phyloP scores from a whole-genome alignment of 1,140 invertebrate species.

The Matsumurasca onukii region DNA sequence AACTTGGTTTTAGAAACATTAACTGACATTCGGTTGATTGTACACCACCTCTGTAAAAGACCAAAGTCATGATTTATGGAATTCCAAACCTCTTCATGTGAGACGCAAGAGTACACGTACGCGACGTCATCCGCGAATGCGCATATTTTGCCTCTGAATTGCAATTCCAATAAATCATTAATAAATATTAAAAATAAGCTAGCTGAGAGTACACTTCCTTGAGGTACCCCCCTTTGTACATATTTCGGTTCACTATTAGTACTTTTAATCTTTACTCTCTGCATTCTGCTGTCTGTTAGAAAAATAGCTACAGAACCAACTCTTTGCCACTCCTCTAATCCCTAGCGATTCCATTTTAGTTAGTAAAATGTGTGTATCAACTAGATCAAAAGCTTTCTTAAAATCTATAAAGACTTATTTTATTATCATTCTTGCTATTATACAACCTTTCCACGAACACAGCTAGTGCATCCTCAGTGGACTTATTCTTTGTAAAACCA shows the following conservation, averaged over 20 bases:
- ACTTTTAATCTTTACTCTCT: not conserved
- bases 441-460: not conserved
- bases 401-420: not conserved
- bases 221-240: not conserved
- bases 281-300: not conserved
- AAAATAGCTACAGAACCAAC: not conserved
- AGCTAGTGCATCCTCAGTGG: not conserved
- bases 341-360: not conserved
- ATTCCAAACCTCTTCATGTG: too few relatives aligned
- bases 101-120: too few relatives aligned
- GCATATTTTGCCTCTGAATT: too few relatives aligned
- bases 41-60: not conserved
- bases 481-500: not conserved
- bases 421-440: not conserved
- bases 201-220: not conserved
- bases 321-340: not conserved
- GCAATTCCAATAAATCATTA: not conserved
- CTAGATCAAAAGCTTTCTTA: not conserved
- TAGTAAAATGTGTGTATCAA: too few relatives aligned
- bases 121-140: too few relatives aligned
- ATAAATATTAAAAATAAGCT: not conserved
- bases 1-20: not conserved
- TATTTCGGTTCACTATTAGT: not conserved
- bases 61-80: not conserved
- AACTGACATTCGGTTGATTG: not conserved